Base-by-base conservation (phyloP, 2,113 vertebrate species). In the Microcebus ravelobensis region DNA sequence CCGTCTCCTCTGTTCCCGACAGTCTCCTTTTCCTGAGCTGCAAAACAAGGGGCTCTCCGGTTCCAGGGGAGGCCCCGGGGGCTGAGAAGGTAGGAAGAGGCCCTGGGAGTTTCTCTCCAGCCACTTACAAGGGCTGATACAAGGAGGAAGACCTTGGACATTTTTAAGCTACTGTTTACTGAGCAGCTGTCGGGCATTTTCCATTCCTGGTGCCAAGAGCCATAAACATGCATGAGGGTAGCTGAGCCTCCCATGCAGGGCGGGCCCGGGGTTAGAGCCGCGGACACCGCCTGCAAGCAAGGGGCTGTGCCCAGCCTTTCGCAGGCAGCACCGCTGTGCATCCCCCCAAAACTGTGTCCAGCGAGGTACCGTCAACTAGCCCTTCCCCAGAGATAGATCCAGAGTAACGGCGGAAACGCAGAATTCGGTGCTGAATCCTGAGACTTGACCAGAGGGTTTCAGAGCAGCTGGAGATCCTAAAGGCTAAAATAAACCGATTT, bases 271-370 rank as follows among this genome's bases (percentile, higher is more conserved):
- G 7, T 8, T 48, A 36, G 34, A 2, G 18, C 39, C 48, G 25
- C 11, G 55, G 4, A 45, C 0, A 0, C 82, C 3, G 17, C 42
- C 55, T 5, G 65, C 29, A 31, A 7, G 17, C 0, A 0, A 31
- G 34, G 84, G 6, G 6, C 45, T 61, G 91, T 8, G 27, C 36
- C 14, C 50, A 45, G 12, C 59, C 1, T 14, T 27, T 17, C 31
- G 13, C 6, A 8, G 0, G 1, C 2, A 29, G 15, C 2, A 5
- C 42, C n/a, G 15, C 55, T 34, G 73, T 0, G 14, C 23, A 0
- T 8, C 18, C 27, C 34, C 15, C 63, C 9, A 23, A 17, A 14
- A 50, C 70, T 39, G 18, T 15, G 25, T 55, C 52, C 1, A 55
- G 17, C 11, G 29, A 61, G 20, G n/a, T 34, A 4, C 48, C 0